Base-by-base conservation (phyloP, 2,888 invertebrate genomes). In the Platycheirus rosarum region DNA sequence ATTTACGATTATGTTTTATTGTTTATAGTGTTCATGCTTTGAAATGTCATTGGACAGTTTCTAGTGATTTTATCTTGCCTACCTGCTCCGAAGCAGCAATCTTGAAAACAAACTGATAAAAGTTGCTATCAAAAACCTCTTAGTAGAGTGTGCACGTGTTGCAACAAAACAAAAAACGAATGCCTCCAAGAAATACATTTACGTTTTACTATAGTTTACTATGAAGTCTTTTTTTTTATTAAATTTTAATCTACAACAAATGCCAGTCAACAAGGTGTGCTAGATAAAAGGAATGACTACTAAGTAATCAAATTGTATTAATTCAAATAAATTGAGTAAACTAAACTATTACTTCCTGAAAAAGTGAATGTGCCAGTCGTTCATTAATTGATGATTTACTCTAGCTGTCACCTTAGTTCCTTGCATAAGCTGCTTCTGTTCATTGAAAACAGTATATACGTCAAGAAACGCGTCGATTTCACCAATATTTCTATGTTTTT, bases 211-310 rank as follows among this genome's bases (percentile, higher is more conserved):
- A 46, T 23, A 46, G 9, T 46, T 2, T 46, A 32, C 29, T 8
- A n/a, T n/a, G 2, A 18, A 8, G 14, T 42, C 1, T 16, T 2
- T 26, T 49, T 13, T 29, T 49, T 49, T 49, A 1, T 29, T 11
- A 1, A 14, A 9, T 51, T 11, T 23, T 23, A 23, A 48, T 48
- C 48, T 16, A 29, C n/a, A 20, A 26, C 23, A 23, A 23, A 51
- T 26, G 35, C 5, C 51, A 51, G 29, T 51, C 4, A 53, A 16
- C 11, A 53, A 53, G 35, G 51, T 53, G 51, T 53, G 51, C 51
- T 18, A 53, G 51, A 35, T 53, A 53, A 32, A 32, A 32, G 16
- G 14, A 51, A 32, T 4, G 18, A 49, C 26, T 13, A 14, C 26
- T 13, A 26, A 9, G 23, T n/a, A 13, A 48, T 11, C 11, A 9